phyloP scores from a whole-genome alignment of 2,888 invertebrate genomes.

The Drosophila formosana region DNA sequence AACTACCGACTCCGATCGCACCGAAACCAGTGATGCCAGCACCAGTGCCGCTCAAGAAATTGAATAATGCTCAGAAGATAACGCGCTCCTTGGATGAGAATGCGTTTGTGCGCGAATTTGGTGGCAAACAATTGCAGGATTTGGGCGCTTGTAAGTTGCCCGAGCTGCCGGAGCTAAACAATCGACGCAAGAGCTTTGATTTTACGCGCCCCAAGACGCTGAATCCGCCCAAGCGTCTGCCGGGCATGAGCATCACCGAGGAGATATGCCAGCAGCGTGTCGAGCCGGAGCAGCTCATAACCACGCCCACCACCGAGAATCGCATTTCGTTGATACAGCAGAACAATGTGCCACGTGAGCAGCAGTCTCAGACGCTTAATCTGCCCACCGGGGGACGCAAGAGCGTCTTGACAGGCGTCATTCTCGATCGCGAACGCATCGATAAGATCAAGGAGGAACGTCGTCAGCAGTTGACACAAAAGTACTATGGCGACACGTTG shows the following conservation, averaged over 20 bases:
- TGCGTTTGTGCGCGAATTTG: conserved; percentile 90
- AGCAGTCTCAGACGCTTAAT: conserved; percentile 30
- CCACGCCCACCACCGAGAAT: conserved; percentile 88
- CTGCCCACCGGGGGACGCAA: conserved; percentile 60
- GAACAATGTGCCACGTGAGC: conserved; percentile 83
- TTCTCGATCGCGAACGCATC: conserved; percentile 92
- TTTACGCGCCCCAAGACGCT: conserved; percentile 87
- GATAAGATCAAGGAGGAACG: conserved; percentile 96
- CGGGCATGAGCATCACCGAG: conserved; percentile 83
- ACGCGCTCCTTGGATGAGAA: conserved; percentile 91
- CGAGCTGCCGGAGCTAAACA: conserved; percentile 76
- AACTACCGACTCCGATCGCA: conserved; percentile 40
- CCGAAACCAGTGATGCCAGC: conserved; percentile 47
- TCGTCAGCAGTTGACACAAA: conserved; percentile 93
- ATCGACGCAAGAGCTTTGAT: conserved; percentile 87
- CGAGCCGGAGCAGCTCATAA: conserved; percentile 56
- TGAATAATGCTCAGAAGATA: conserved; percentile 88
- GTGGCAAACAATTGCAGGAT: conserved; percentile 84
- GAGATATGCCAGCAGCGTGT: conserved; percentile 75
- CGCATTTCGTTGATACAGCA: conserved; percentile 88
- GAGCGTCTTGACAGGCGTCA: conserved; percentile 86
- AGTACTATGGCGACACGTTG: conserved; percentile 93
- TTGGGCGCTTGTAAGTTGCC: conserved; percentile 75
- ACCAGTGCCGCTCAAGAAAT: conserved; percentile 79
- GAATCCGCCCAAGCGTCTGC: conserved; percentile 86